Base-by-base conservation (phyloP, 2,888 invertebrate species). In the Hyppa rectilinea region DNA sequence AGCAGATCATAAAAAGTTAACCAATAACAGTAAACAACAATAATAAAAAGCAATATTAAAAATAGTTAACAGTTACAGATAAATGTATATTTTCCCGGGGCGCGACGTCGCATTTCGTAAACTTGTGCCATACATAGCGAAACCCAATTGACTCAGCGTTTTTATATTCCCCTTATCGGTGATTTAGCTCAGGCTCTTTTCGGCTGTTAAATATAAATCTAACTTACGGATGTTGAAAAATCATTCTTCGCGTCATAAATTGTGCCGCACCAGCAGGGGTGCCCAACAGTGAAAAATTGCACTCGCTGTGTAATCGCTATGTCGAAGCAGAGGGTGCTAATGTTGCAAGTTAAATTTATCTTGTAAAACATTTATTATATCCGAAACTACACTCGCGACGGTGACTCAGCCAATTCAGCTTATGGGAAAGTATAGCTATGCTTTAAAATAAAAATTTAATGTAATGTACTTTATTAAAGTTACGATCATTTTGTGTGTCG, bases 221-320 rank as follows among this genome's bases (percentile, higher is more conserved):
- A 91, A 91, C 89, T 94, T 91, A 91, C 90, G 90, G 91, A 92
- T 93, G 94, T 92, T 94, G 94, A 94, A 94, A 95, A 95, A 95
- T 95, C 93, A 94, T 94, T 92, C 91, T 87, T 87, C 88, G 91
- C 90, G 90, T 94, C 94, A 94, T 94, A 95, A 94, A 94, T 95
- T 92, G 92, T 93, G 90, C 82, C 84, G 83, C 79, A 85, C 85
- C 86, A 87, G 90, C 92, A 89, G 92, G 93, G 94, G 93, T 88
- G 91, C 88, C 89, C 90, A 91, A 88, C 92, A 91, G 91, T 95
- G 95, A 94, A 94, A 94, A 93, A 94, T 94, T 92, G 92, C 94
- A 92, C 88, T 89, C 90, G 89, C 90, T 88, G 87, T 91, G 93
- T 94, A 93, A 93, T 93, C 92, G 91, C 87, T 90, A 89, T 91